Conservation (phyloP, 1,140 invertebrate species). For the Onthophagus taurus region DNA sequence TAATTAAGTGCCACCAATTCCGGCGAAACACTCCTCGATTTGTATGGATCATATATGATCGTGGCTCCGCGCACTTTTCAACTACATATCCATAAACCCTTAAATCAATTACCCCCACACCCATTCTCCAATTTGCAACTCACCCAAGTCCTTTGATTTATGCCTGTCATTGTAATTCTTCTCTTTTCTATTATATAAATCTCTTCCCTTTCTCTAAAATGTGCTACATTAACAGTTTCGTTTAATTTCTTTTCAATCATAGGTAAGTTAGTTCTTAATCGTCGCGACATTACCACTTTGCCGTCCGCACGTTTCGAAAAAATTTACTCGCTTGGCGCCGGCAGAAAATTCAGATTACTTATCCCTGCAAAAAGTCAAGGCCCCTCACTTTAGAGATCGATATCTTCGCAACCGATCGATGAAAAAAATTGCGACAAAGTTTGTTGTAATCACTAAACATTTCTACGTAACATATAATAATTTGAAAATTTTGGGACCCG, state of each 20-base stretch:
- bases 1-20: slow-evolving; percentile 14
- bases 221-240: slow-evolving; percentile 1
- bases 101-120: slow-evolving; percentile 12
- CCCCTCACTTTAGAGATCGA: too few relatives aligned
- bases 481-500: too few relatives aligned
- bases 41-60: slow-evolving; percentile 7
- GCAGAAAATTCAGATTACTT: too few relatives aligned
- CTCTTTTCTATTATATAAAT: neutral
- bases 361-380: too few relatives aligned
- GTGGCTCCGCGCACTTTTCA: slow-evolving; percentile 2
- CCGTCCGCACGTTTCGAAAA: too few relatives aligned
- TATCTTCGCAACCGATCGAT: too few relatives aligned
- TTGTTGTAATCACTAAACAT: too few relatives aligned
- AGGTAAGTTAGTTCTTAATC: slow-evolving; percentile 20
- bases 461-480: too few relatives aligned
- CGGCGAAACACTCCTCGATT: neutral
- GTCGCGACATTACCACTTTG: slow-evolving; percentile 23
- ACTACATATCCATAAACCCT: slow-evolving; percentile 6
- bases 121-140: slow-evolving; percentile 6
- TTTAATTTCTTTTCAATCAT: slow-evolving; percentile 14
- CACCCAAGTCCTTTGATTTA: slow-evolving; percentile 1
- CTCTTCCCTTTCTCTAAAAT: slow-evolving; percentile 3
- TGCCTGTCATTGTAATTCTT: slow-evolving; percentile 11
- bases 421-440: too few relatives aligned
- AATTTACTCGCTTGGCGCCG: too few relatives aligned